These are phyloP conservation scores for Monoplex corrugatus DNA, from an alignment of 2,888 invertebrate species.

Conservation along the genomic window DNA sequence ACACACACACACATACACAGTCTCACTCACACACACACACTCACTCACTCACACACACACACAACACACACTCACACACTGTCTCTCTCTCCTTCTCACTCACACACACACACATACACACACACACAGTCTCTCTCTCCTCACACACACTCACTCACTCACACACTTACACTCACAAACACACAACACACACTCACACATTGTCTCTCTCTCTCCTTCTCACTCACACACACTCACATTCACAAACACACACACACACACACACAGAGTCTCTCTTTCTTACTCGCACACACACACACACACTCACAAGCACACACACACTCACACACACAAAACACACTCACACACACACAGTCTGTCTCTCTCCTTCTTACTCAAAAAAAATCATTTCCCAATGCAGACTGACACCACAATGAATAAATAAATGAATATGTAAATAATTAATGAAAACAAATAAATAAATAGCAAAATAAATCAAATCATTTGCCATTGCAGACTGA, in stretches of 20 bases:
- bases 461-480: too few relatives aligned
- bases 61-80: background rate
- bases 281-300: background rate
- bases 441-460: too few relatives aligned
- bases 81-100: background rate
- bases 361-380: too few relatives aligned
- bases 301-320: background rate
- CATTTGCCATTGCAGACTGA: too few relatives aligned
- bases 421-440: too few relatives aligned
- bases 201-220: too few relatives aligned
- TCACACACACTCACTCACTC: background rate
- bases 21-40: background rate
- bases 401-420: too few relatives aligned
- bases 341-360: background rate
- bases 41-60: background rate
- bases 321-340: background rate
- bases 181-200: background rate
- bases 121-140: background rate
- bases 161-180: background rate
- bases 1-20: slow-evolving; percentile 20
- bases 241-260: background rate
- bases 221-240: background rate
- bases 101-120: background rate
- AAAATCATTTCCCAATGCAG: too few relatives aligned
- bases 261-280: background rate